Base-by-base conservation (phyloP, 2,888 invertebrate genomes). In the Tanypteryx hageni region DNA sequence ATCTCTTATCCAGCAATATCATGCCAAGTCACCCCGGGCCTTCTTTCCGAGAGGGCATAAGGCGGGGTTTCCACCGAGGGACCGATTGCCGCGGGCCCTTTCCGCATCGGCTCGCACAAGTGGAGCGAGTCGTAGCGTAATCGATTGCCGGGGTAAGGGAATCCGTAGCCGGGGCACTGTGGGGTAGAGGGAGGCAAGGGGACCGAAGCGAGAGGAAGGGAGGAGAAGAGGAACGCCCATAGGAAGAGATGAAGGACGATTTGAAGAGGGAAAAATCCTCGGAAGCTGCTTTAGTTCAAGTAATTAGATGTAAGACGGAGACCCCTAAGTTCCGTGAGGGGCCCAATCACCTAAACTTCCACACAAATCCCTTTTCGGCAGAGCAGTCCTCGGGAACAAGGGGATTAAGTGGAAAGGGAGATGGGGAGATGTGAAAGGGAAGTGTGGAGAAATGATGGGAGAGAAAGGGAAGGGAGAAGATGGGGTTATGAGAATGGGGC, bases 231-330 rank as follows among this genome's bases (percentile, higher is more conserved):
- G 44, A 68, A n/a, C 68, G 86, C 59, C 59, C 85, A 18, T 44
- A n/a, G 84, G 56, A 56, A 56, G 84, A 56, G 84, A 56, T n/a
- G 61, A 86, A 57, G 18, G 61, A 64, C 89, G 89, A 89, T 64
- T 89, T 68, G 64, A 89, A 68, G 89, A 68, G 68, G 68, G 64
- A 89, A 89, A 89, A 89, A 89, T 89, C 18, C 89, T 89, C 89
- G 27, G 89, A 89, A 89, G 89, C 64, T 11, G 89, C 64, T 89
- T 89, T 89, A 89, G 89, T 89, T 89, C 89, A 64, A 89, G 89
- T 89, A 89, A 89, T 89, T 89, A 89, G 89, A 89, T 89, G 89
- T 89, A 89, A 89, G 89, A 89, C 89, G 64, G 89, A 89, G 89
- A n/a, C 68, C 86, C 89, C 68, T 64, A 89, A 89, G 89, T 89